Conservation (phyloP, 2,888 invertebrate genomes). For the Microdon myrmicae region DNA sequence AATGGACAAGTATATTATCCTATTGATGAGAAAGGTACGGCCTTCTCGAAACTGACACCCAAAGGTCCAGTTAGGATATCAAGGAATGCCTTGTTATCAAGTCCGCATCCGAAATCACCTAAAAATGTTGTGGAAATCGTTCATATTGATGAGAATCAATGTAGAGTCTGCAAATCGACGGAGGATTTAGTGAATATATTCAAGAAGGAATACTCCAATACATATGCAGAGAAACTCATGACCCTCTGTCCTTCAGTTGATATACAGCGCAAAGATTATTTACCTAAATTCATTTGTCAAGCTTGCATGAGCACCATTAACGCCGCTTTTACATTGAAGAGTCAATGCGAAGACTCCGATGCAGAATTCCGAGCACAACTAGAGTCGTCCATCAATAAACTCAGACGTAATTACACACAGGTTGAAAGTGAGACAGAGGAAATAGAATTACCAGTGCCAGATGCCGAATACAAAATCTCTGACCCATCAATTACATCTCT, state of each 20-base stretch:
- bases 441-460: conserved; percentile 56
- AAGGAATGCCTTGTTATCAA: no score
- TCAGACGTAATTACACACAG: conserved; percentile 62
- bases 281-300: conserved; percentile 66
- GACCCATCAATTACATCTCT: conserved; percentile 60
- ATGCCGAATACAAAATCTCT: conserved; percentile 65
- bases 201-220: conserved; percentile 58
- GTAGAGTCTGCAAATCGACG: conserved; percentile 63
- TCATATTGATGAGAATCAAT: conserved; percentile 62
- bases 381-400: conserved; percentile 64
- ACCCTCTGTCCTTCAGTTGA: conserved; percentile 64
- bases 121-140: conserved; percentile 54
- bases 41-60: conserved; percentile 4
- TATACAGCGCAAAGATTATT: conserved; percentile 64
- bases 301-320: conserved; percentile 63
- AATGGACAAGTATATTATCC: conserved; percentile 35
- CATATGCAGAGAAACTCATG: conserved; percentile 66
- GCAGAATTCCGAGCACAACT: conserved; percentile 63
- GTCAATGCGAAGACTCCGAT: conserved; percentile 65
- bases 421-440: conserved; percentile 60
- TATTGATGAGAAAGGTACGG: conserved; percentile 14
- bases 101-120: conserved; percentile 19
- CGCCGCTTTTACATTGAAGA: conserved; percentile 64
- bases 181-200: conserved; percentile 62
- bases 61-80: background rate